Percentiles rank a stretch among this genome's conserved stretches.
Conservation (phyloP, 2,797 vertebrate species). For the Paguma larvata region DNA sequence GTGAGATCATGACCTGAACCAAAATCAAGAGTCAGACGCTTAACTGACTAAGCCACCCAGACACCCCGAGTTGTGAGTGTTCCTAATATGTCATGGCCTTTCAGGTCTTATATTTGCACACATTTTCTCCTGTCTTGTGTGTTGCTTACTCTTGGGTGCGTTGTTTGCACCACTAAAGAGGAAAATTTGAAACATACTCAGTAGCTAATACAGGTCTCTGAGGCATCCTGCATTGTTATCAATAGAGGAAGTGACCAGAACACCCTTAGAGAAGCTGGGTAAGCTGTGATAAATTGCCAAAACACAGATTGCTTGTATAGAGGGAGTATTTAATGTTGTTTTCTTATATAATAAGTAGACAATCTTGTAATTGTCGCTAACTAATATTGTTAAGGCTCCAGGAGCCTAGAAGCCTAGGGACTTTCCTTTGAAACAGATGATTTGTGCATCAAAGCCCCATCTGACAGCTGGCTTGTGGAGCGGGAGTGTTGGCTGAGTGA, state of each 20-base stretch:
- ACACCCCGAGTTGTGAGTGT: background rate
- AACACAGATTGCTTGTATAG: background rate
- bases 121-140: background rate
- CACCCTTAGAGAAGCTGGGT: background rate
- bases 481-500: background rate
- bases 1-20: too few species aligned
- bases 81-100: background rate
- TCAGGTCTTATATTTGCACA: background rate
- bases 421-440: background rate
- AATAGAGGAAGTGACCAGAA: background rate
- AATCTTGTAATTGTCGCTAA: background rate
- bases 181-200: background rate
- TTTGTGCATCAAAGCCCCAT: background rate
- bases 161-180: background rate
- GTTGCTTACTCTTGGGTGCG: background rate
- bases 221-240: background rate
- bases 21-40: too few species aligned
- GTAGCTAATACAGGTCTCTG: background rate
- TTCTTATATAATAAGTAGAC: constrained; percentile 9
- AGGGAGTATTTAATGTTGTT: background rate
- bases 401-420: background rate
- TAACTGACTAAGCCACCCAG: too few species aligned
- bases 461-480: background rate
- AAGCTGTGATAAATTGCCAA: constrained; percentile 15
- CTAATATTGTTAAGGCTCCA: background rate